A percentile compares a stretch with the other conserved stretches of the same genome.
These are phyloP conservation scores for Xylocopa sonorina DNA, from an alignment of 1,140 invertebrate species.

Conservation along the genomic window DNA sequence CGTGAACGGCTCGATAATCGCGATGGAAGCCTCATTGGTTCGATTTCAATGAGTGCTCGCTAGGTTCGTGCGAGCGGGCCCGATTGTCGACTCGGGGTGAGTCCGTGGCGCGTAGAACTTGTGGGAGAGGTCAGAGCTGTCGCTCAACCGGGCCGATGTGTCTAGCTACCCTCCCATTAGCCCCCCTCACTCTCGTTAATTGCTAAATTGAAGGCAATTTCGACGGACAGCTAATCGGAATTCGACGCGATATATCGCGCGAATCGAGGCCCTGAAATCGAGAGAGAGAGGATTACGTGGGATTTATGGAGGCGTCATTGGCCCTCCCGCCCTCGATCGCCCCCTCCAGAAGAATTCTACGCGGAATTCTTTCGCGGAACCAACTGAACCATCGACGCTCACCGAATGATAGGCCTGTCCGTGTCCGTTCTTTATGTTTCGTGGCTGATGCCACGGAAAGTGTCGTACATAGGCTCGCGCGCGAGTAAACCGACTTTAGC, in stretches of 20 bases:
- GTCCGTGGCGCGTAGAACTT: constrained; percentile 60
- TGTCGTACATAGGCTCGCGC: neutral
- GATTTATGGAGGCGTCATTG: constrained; percentile 74
- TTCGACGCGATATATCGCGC: constrained; percentile 71
- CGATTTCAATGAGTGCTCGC: constrained; percentile 45
- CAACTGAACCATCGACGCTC: neutral
- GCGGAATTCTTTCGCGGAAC: constrained; percentile 3
- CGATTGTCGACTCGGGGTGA: constrained; percentile 68
- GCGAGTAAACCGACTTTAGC: neutral
- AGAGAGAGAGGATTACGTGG: constrained; percentile 64
- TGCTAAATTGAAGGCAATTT: constrained; percentile 82
- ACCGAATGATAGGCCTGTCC: constrained; percentile 27
- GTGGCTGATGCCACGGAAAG: neutral
- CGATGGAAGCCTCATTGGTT: constrained; percentile 12
- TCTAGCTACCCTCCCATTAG: constrained; percentile 81
- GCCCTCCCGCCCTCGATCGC: constrained; percentile 33
- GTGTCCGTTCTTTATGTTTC: neutral
- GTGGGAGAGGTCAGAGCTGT: constrained; percentile 81
- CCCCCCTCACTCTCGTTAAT: constrained; percentile 77
- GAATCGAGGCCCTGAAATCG: constrained; percentile 56
- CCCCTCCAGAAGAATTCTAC: constrained; percentile 40
- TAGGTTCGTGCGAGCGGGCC: constrained; percentile 59
- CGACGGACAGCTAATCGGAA: constrained; percentile 71
- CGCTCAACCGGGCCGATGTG: constrained; percentile 78
- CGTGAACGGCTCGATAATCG: neutral